Percentiles rank a stretch among this genome's conserved stretches.
phyloP scores from a whole-genome alignment of 2,113 vertebrate species.

The Sphaerodactylus townsendi region DNA sequence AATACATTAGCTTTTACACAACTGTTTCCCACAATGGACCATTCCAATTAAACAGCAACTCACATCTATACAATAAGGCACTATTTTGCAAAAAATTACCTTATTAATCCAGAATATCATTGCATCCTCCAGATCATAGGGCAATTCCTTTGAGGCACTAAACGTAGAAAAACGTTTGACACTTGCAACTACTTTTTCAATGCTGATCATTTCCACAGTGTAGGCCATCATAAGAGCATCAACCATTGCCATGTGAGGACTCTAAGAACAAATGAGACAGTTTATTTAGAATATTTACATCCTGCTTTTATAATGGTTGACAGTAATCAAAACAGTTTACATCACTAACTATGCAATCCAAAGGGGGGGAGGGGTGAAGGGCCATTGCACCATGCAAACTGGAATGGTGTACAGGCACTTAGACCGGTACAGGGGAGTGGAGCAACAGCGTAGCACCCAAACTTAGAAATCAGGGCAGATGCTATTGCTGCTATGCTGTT shows the following conservation, averaged over 20 bases:
- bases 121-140: conserved; percentile 96
- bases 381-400: too few relatives aligned
- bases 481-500: too few relatives aligned
- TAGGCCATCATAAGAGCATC: conserved; percentile 98
- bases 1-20: not conserved
- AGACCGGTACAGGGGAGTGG: too few relatives aligned
- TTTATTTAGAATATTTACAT: too few relatives aligned
- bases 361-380: too few relatives aligned
- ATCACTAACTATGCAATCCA: too few relatives aligned
- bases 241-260: conserved; percentile 96
- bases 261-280: conserved; percentile 68
- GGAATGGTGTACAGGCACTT: too few relatives aligned
- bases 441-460: too few relatives aligned
- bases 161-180: conserved; percentile 97
- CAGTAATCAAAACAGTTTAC: too few relatives aligned
- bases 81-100: conserved; percentile 65
- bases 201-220: conserved; percentile 99
- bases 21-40: too few relatives aligned
- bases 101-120: conserved; percentile 99
- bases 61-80: not conserved
- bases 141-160: conserved; percentile 97
- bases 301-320: too few relatives aligned
- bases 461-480: too few relatives aligned
- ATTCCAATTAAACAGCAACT: not conserved
- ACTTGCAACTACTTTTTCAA: conserved; percentile 95